These are phyloP conservation scores for Aurelia coerulea DNA, from an alignment of 30 jellyfish, hydroid and myxozoan species.

Conservation along the genomic window DNA sequence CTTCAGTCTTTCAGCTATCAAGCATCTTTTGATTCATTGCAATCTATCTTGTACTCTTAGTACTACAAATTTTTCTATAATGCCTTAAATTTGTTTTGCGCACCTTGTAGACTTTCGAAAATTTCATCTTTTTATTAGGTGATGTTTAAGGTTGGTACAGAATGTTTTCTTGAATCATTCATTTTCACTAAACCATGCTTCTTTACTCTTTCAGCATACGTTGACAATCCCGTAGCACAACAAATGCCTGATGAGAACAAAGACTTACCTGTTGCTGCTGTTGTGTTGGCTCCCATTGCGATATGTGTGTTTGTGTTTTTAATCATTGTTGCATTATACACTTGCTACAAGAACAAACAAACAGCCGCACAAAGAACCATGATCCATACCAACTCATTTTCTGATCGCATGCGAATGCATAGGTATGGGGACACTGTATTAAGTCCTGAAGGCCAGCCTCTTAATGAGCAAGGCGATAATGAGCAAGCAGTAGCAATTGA, in stretches of 20 bases:
- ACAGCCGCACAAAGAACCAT: conserved; percentile 11
- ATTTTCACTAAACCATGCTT: too few species aligned
- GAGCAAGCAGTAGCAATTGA: conserved; percentile 5
- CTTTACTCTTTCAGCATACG: too few species aligned
- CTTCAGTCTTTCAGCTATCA: too few species aligned
- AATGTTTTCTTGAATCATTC: too few species aligned
- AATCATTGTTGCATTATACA: conserved; percentile 14
- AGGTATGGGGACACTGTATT: conserved; percentile 7
- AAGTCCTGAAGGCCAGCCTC: background rate
- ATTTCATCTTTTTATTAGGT: too few species aligned
- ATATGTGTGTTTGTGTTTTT: conserved; percentile 19
- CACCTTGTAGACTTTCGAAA: too few species aligned
- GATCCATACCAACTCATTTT: conserved; percentile 16
- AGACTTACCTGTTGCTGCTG: conserved; percentile 45
- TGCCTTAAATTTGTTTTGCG: too few species aligned
- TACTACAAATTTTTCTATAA: too few species aligned
- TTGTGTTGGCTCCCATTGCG: conserved; percentile 53
- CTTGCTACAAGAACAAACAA: conserved; percentile 31
- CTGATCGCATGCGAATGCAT: conserved; percentile 26
- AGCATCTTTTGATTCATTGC: too few species aligned
- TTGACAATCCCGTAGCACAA: background rate
- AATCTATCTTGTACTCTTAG: too few species aligned
- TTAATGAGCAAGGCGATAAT: background rate
- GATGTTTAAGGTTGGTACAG: too few species aligned
- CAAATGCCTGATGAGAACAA: background rate